phyloP scores from a whole-genome alignment of 1,140 invertebrate species.

The Patella vulgata region DNA sequence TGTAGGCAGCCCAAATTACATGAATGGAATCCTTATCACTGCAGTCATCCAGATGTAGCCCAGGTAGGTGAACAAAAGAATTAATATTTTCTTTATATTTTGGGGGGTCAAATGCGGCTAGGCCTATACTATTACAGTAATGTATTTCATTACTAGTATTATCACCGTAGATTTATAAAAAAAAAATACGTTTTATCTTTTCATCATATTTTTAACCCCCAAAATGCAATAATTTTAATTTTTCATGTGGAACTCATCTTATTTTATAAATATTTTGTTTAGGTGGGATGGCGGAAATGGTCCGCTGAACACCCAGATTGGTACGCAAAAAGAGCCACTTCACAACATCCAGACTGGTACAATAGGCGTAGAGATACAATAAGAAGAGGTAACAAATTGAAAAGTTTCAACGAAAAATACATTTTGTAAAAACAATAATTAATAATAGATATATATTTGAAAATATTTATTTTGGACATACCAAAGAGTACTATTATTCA shows the following conservation, averaged over 20 bases:
- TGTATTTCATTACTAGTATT: too few species aligned
- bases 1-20: slow-evolving; percentile 56
- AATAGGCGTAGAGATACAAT: slow-evolving; percentile 48
- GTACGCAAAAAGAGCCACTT: slow-evolving; percentile 52
- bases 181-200: neutral
- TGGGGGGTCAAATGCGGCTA: too few species aligned
- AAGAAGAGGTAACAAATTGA: slow-evolving; percentile 41
- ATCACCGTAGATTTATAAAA: neutral
- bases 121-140: too few species aligned
- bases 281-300: slow-evolving; percentile 62
- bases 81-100: slow-evolving; percentile 14
- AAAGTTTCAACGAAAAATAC: neutral
- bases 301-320: slow-evolving; percentile 57
- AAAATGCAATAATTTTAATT: neutral
- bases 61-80: slow-evolving; percentile 42
- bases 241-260: too few species aligned
- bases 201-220: neutral
- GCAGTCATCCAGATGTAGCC: slow-evolving; percentile 56
- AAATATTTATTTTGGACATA: neutral
- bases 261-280: too few species aligned
- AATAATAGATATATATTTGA: neutral
- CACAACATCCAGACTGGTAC: slow-evolving; percentile 57
- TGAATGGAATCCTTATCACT: slow-evolving; percentile 58
- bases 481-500: too few species aligned
- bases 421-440: neutral